phyloP scores from a whole-genome alignment of 1,140 invertebrate species.

The Tenebrio molitor region DNA sequence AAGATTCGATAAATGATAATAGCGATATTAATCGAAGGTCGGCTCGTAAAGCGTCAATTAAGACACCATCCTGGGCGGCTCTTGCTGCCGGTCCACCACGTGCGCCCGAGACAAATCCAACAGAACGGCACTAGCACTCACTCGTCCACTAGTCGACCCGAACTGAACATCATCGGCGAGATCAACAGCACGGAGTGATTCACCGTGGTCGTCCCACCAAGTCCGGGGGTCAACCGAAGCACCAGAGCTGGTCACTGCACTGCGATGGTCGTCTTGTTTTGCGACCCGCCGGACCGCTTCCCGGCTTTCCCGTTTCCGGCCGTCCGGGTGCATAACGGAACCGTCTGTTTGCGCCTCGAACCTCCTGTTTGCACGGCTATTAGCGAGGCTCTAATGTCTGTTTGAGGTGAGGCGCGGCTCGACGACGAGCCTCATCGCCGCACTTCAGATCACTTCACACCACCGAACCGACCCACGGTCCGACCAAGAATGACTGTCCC shows the following conservation, averaged over 20 bases:
- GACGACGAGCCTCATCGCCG: neutral
- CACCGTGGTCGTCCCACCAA: conserved; percentile 43
- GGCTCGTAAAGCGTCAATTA: conserved; percentile 5
- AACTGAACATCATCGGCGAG: conserved; percentile 43
- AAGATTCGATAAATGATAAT: conserved; percentile 22
- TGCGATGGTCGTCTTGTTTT: conserved; percentile 34
- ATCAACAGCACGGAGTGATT: conserved; percentile 51
- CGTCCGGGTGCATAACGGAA: neutral
- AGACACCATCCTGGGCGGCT: neutral
- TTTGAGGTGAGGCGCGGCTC: neutral
- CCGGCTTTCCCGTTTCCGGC: neutral
- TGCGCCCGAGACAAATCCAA: conserved; percentile 21
- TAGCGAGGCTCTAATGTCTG: neutral
- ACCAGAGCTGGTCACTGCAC: conserved; percentile 56
- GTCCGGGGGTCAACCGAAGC: conserved; percentile 39
- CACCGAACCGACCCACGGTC: neutral
- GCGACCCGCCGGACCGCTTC: neutral
- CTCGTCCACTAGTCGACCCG: conserved; percentile 27
- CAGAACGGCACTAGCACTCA: conserved; percentile 24
- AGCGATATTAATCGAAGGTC: conserved; percentile 18
- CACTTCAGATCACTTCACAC: neutral
- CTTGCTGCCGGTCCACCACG: too few relatives aligned
- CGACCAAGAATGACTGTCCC: conserved; percentile 34
- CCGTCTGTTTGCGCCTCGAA: neutral
- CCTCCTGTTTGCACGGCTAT: neutral